These are phyloP conservation scores for Mimumesa dahlbomi DNA, from an alignment of 2,888 invertebrate species.

Conservation along the genomic window DNA sequence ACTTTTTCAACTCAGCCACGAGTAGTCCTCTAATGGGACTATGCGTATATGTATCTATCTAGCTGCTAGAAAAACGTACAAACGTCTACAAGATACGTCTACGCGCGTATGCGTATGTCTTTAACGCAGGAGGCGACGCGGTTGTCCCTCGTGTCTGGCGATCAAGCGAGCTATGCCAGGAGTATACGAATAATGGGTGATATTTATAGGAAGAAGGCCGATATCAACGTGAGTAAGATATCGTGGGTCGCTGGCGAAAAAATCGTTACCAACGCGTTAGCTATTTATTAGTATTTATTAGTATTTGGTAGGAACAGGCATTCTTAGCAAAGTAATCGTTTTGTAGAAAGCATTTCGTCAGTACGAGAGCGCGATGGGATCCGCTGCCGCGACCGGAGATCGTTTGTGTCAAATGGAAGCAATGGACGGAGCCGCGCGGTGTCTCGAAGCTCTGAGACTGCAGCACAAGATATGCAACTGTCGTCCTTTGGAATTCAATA, in stretches of 20 bases:
- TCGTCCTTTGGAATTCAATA: conserved; percentile 92
- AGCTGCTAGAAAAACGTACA: too few relatives aligned
- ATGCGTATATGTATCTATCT: too few relatives aligned
- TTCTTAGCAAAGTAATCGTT: not conserved
- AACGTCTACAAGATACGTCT: conserved; percentile 6
- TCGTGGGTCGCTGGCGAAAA: not conserved
- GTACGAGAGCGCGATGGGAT: conserved; percentile 93
- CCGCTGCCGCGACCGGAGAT: conserved; percentile 90
- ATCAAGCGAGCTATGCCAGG: conserved; percentile 91
- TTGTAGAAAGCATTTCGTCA: conserved; percentile 87
- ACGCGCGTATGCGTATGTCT: not conserved
- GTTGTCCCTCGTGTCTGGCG: conserved; percentile 89
- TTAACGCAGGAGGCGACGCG: conserved; percentile 87
- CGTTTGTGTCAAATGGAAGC: conserved; percentile 94
- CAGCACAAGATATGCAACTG: conserved; percentile 94
- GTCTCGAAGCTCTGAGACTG: conserved; percentile 88
- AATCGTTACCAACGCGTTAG: too few relatives aligned
- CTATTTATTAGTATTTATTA: too few relatives aligned
- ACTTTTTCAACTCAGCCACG: too few relatives aligned
- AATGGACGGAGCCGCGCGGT: conserved; percentile 93
- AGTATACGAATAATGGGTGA: conserved; percentile 92
- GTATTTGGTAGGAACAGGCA: too few relatives aligned
- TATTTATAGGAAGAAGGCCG: conserved; percentile 90
- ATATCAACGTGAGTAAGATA: conserved; percentile 86
- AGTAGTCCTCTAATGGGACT: too few relatives aligned